Base-by-base conservation (phyloP, 2,797 vertebrate genomes). In the Eptatretus atami region DNA sequence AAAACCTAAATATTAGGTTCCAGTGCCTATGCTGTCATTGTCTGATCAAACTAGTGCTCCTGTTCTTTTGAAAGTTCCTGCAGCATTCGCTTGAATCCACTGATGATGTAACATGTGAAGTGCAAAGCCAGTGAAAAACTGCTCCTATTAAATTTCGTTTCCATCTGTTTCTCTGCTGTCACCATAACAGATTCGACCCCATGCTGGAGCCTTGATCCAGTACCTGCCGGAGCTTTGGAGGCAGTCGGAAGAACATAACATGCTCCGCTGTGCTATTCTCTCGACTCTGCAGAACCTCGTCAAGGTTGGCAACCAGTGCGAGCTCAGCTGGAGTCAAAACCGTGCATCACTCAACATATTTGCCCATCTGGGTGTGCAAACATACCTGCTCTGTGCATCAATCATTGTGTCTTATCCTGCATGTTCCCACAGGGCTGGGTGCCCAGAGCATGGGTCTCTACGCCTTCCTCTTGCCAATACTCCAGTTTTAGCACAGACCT, bases 401-500 rank as follows among this genome's bases (percentile, higher is more conserved):
- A 65, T 13, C 52, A 25, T 44, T 52, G 10, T 52, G 55, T 60
- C 24, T 60, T 60, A 24, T 60, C 24, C 24, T 60, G 10, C 55
- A 60, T 60, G 55, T 60, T 24, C 24, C 24, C 24, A 1, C 66
- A 98, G 88, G 90, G 88, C 68, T 98, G 65, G 86, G 87, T 70
- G 79, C 84, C 67, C 83, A 93, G 70, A 87, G 86, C 73, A 88
- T 81, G 76, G 93, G 86, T 75, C 78, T 98, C 63, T 94, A 95
- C 70, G 79, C 83, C 67, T 98, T 98, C 74, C 81, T 98, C 15
- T 81, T 98, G 68, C 90, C 90, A 64, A 79, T 98, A 72, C 92
- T 98, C 76, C 86, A 95, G 65, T 79, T n/a, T 98, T 72, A 98
- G 90, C 75, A 95, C 87, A 10, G 87, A 95, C 68, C 86, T 98